Conservation (phyloP, 2,113 vertebrate species). For the Lycaon pictus region DNA sequence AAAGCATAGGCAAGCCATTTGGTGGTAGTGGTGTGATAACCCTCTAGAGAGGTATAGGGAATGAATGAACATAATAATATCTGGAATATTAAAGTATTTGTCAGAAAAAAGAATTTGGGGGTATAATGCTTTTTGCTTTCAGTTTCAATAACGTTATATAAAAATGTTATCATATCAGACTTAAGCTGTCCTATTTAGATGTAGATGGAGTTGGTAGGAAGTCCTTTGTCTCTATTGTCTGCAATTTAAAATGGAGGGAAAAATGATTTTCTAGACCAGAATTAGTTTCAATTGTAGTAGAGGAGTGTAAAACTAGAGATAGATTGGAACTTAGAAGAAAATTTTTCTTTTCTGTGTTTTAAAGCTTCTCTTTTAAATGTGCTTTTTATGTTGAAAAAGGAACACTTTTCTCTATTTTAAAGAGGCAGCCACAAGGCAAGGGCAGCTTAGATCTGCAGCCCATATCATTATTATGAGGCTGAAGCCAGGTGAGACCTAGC, state of each 20-base stretch:
- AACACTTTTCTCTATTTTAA: not conserved
- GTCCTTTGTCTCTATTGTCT: not conserved
- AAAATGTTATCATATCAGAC: not conserved
- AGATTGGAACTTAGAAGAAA: not conserved
- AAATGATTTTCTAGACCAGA: not conserved
- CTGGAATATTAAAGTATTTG: not conserved
- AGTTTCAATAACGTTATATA: not conserved
- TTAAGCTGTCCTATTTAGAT: not conserved
- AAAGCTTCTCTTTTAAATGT: not conserved
- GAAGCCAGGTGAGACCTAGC: not conserved
- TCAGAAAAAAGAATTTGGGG: not conserved
- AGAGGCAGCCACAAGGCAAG: not conserved
- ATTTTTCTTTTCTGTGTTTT: not conserved
- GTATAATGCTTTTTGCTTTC: not conserved
- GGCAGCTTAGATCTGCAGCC: not conserved
- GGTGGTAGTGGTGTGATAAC: rapidly evolving
- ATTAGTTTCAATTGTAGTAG: not conserved
- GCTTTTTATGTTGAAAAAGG: not conserved
- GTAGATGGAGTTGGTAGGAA: not conserved
- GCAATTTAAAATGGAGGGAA: not conserved
- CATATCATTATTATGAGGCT: not conserved
- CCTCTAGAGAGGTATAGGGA: not conserved
- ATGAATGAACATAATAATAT: not conserved
- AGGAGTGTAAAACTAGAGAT: not conserved
- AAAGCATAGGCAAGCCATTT: not conserved